Evolutionary conservation across 2,888 invertebrate genomes (phyloP).

Genomic region (Erannis defoliaria): DNA sequence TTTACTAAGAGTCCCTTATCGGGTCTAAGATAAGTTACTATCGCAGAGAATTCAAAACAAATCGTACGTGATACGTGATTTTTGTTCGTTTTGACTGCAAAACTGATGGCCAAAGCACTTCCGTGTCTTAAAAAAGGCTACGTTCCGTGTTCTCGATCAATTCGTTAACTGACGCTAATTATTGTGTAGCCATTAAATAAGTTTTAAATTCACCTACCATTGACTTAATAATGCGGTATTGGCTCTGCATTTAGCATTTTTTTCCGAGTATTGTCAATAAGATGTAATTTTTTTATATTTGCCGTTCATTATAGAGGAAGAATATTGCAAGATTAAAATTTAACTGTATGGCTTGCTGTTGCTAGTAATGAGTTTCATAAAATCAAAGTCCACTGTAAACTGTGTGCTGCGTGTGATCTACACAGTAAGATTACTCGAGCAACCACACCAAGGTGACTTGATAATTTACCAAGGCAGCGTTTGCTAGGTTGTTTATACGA

Average conservation of each 20-base stretch:
- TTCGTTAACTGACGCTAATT: constrained; percentile 31
- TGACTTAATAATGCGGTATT: not conserved
- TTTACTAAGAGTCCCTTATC: constrained; percentile 44
- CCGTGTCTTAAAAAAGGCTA: constrained; percentile 52
- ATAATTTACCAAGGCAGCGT: too few species aligned
- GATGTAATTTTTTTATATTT: not conserved
- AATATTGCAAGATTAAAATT: not conserved
- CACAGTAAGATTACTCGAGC: too few species aligned
- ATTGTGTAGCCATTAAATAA: constrained; percentile 20
- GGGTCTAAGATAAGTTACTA: constrained; percentile 43
- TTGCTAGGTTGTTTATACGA: too few species aligned
- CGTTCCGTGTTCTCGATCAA: constrained; percentile 53
- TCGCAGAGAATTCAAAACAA: constrained; percentile 51
- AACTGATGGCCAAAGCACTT: constrained; percentile 59
- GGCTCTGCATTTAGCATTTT: not conserved
- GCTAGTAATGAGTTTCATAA: not conserved
- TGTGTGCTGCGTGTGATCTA: too few species aligned
- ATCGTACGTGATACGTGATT: constrained; percentile 57
- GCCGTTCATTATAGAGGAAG: not conserved
- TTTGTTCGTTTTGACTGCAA: constrained; percentile 50
- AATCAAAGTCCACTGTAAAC: not conserved
- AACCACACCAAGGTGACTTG: too few species aligned
- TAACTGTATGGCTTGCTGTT: not conserved
- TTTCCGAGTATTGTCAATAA: not conserved
- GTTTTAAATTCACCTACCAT: constrained; percentile 5